phyloP scores from a whole-genome alignment of 1,140 invertebrate genomes.

The Goniozus legneri region DNA sequence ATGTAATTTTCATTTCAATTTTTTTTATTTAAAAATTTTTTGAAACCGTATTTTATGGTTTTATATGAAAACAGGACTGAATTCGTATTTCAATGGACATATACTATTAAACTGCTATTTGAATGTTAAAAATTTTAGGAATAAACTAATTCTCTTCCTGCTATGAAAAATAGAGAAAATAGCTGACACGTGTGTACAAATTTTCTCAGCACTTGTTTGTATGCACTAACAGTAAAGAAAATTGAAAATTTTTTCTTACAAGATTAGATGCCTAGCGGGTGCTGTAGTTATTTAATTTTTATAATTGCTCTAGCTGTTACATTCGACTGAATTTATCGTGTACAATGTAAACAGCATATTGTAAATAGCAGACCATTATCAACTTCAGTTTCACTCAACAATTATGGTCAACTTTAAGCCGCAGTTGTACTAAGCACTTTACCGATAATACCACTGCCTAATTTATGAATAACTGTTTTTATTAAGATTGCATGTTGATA shows the following conservation, averaged over 20 bases:
- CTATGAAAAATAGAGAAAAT: no score
- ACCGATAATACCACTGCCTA: slow-evolving; percentile 34
- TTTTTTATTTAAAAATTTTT: no score
- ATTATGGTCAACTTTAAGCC: slow-evolving; percentile 10
- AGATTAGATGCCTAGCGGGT: no score
- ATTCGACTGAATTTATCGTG: slow-evolving; percentile 16
- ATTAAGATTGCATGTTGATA: slow-evolving; percentile 18
- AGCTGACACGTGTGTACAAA: neutral
- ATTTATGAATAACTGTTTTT: slow-evolving; percentile 21
- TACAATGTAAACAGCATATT: slow-evolving; percentile 35
- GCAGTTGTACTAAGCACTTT: slow-evolving; percentile 24
- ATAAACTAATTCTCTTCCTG: no score
- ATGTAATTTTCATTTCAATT: no score
- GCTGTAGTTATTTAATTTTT: neutral
- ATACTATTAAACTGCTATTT: no score
- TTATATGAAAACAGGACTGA: no score
- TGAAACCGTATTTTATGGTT: no score
- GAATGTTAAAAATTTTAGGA: no score
- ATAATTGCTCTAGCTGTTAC: neutral
- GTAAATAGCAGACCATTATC: slow-evolving; percentile 33
- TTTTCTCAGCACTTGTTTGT: neutral
- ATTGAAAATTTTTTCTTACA: no score
- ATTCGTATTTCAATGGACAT: no score
- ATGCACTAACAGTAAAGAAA: neutral
- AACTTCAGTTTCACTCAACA: slow-evolving; percentile 25